Evolutionary conservation across 2,797 vertebrate genomes (phyloP).

Genomic region (Simalia tracyae): DNA sequence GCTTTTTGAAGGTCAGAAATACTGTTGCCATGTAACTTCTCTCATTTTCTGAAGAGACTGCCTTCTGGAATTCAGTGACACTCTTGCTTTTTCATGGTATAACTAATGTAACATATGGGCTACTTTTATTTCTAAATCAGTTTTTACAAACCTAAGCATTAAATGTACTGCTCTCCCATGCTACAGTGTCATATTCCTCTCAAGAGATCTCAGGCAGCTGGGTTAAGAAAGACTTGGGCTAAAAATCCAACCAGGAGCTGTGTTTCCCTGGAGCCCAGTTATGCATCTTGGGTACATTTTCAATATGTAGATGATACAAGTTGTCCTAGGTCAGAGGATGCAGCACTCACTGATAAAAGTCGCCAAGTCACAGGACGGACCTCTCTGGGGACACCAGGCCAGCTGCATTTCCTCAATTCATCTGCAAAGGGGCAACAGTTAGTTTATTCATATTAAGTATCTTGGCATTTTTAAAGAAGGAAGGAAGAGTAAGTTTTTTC

Average conservation of each 20-base stretch:
- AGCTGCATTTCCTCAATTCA: constrained; percentile 95
- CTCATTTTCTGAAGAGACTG: neutral
- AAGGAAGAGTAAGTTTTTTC: constrained; percentile 62
- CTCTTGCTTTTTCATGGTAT: neutral
- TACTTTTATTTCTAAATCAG: neutral
- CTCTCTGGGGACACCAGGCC: constrained; percentile 94
- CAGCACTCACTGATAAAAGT: constrained; percentile 90
- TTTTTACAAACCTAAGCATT: neutral
- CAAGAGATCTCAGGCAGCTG: neutral
- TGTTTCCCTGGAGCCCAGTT: neutral
- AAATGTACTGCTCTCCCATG: neutral
- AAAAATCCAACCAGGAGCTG: neutral
- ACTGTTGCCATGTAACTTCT: neutral
- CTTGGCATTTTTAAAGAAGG: constrained; percentile 57
- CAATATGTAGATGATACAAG: neutral
- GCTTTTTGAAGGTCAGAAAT: neutral
- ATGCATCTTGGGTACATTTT: neutral
- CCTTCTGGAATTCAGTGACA: neutral
- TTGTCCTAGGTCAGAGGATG: neutral
- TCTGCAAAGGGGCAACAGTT: constrained; percentile 80
- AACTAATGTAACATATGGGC: neutral
- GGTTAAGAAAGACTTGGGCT: neutral
- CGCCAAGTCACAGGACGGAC: constrained; percentile 96
- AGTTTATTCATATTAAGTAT: constrained; percentile 51
- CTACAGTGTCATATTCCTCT: neutral